Evolutionary conservation across 1,140 invertebrate species (phyloP).

Genomic region (Halyomorpha halys): DNA sequence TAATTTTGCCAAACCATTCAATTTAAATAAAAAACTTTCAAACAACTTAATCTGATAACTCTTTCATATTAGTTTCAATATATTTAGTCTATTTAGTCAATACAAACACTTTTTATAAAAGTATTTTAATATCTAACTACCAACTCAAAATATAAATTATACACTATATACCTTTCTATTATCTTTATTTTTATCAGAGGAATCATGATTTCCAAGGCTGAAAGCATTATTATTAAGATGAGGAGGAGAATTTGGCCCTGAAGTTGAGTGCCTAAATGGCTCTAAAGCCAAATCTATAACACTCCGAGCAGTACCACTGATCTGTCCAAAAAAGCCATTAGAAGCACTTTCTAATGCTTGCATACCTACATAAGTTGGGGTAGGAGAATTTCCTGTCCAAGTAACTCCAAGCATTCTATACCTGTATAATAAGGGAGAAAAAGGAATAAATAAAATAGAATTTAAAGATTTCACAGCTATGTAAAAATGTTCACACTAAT

Average conservation of each 20-base stretch:
- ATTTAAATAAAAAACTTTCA: too few relatives aligned
- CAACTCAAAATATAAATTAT: background rate
- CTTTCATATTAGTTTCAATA: too few relatives aligned
- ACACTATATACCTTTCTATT: conserved; percentile 18
- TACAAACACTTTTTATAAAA: background rate
- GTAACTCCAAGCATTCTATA: conserved; percentile 79
- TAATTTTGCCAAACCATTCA: too few relatives aligned
- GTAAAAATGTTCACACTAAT: background rate
- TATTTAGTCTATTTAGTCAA: too few relatives aligned
- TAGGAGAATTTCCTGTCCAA: conserved; percentile 41
- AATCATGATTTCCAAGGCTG: conserved; percentile 36
- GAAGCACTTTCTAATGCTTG: conserved; percentile 47
- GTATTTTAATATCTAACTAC: background rate
- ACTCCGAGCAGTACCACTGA: conserved; percentile 48
- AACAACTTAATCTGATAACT: too few relatives aligned
- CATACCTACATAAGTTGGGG: conserved; percentile 47
- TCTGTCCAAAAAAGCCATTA: conserved; percentile 63
- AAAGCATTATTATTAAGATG: conserved; percentile 63
- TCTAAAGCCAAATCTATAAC: conserved; percentile 50
- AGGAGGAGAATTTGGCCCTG: conserved; percentile 48
- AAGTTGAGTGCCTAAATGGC: conserved; percentile 54
- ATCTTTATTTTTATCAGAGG: conserved; percentile 19
- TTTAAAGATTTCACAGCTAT: background rate
- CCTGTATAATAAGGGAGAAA: conserved; percentile 25
- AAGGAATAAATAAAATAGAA: background rate